Conservation (phyloP, 2,797 vertebrate species). For the Bovichtus diacanthus region DNA sequence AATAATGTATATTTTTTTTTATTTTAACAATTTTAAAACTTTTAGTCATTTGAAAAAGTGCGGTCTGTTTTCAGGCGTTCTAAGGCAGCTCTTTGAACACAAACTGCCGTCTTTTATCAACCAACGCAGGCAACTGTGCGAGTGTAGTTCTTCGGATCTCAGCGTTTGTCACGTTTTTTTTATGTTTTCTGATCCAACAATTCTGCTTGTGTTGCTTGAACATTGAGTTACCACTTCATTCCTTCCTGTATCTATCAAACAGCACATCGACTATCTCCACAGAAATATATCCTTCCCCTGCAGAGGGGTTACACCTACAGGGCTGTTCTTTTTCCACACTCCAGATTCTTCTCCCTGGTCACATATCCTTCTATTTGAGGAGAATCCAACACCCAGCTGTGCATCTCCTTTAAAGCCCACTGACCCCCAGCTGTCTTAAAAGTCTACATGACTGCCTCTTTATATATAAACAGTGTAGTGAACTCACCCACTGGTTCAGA, state of each 20-base stretch:
- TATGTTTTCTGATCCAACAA: conserved; percentile 60
- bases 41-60: conserved; percentile 13
- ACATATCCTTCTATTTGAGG: conserved; percentile 58
- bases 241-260: conserved; percentile 45
- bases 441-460: conserved; percentile 67
- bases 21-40: conserved; percentile 1
- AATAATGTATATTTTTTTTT: conserved; percentile 22
- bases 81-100: conserved; percentile 50
- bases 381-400: conserved; percentile 65
- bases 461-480: conserved; percentile 61
- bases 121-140: conserved; percentile 41
- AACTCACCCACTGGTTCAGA: conserved; percentile 50
- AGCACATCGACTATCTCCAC: conserved; percentile 50
- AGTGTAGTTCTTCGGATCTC: conserved; percentile 62
- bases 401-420: conserved; percentile 61
- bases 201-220: conserved; percentile 51
- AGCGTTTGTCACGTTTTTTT: conserved; percentile 24
- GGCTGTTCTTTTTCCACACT: conserved; percentile 51
- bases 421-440: conserved; percentile 64
- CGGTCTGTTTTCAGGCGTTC: conserved; percentile 24
- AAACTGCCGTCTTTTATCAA: conserved; percentile 46
- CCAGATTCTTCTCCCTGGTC: conserved; percentile 52
- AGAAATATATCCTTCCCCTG: conserved; percentile 61
- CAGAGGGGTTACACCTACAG: conserved; percentile 59
- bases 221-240: conserved; percentile 41